Conservation (phyloP, 30 jellyfish, hydroid and myxozoan genomes). For the Morbakka virulenta region DNA sequence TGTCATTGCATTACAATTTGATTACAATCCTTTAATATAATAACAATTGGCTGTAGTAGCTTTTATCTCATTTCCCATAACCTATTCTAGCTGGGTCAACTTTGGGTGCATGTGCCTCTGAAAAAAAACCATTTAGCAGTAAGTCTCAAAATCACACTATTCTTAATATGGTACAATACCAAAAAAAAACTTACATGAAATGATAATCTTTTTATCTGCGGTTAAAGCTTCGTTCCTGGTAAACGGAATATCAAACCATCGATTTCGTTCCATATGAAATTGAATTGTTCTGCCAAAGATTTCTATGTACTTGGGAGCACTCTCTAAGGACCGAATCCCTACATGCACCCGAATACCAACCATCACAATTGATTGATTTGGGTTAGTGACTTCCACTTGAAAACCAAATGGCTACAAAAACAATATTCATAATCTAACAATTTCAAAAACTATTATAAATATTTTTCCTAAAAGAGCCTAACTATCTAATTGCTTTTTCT, state of each 20-base stretch:
- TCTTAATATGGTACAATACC: neutral
- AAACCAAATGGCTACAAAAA: slow-evolving; percentile 84
- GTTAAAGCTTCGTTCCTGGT: slow-evolving; percentile 66
- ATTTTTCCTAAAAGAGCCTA: too few relatives aligned
- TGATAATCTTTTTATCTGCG: slow-evolving; percentile 71
- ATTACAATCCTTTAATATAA: too few relatives aligned
- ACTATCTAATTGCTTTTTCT: too few relatives aligned
- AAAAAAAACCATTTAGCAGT: neutral
- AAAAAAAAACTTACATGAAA: slow-evolving; percentile 55
- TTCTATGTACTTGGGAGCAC: slow-evolving; percentile 87
- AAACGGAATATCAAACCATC: slow-evolving; percentile 97
- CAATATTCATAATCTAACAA: too few relatives aligned
- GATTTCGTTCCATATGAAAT: slow-evolving; percentile 63
- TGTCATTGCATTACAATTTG: too few relatives aligned
- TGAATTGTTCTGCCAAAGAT: slow-evolving; percentile 77
- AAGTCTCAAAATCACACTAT: neutral
- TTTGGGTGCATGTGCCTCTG: too few relatives aligned
- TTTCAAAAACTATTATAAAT: too few relatives aligned
- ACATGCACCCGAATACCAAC: slow-evolving; percentile 92
- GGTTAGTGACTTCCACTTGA: slow-evolving; percentile 48
- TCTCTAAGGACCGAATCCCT: slow-evolving; percentile 77
- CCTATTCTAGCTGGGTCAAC: neutral
- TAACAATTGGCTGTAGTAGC: neutral
- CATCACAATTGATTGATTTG: slow-evolving; percentile 68
- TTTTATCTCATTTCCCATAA: neutral